phyloP scores from a whole-genome alignment of 1,140 invertebrate species.

The Trachymyrmex septentrionalis region DNA sequence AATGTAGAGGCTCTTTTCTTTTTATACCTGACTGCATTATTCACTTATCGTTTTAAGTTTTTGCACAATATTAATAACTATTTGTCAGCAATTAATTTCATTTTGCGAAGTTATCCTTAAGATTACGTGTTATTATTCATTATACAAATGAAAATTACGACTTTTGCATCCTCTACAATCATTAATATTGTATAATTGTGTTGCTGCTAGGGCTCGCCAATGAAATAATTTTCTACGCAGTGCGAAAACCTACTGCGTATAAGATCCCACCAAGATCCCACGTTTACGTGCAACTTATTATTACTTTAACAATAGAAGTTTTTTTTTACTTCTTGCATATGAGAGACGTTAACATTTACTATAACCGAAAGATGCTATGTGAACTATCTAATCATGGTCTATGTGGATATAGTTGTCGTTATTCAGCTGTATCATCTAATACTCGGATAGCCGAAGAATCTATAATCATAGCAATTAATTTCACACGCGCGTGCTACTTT shows the following conservation, averaged over 20 bases:
- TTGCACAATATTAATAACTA: neutral
- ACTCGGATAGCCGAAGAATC: conserved; percentile 14
- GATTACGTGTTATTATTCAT: conserved; percentile 6
- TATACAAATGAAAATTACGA: neutral
- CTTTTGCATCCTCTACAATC: conserved; percentile 1
- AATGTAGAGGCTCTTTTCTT: too few species aligned
- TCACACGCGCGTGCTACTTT: neutral
- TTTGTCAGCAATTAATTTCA: conserved; percentile 32
- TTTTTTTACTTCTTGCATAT: neutral
- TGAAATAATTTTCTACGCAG: conserved; percentile 1
- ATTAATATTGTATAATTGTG: neutral
- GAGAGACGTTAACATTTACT: neutral
- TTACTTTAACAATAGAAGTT: neutral
- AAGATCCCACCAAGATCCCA: neutral
- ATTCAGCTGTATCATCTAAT: neutral
- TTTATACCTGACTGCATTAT: neutral
- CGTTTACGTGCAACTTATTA: neutral
- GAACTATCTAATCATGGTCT: neutral
- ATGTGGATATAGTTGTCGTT: neutral
- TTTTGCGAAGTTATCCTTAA: conserved; percentile 7
- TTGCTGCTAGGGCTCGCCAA: neutral
- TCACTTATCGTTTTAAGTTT: neutral
- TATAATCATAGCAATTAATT: conserved; percentile 50
- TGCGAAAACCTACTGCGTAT: neutral
- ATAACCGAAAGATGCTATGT: neutral